phyloP scores from a whole-genome alignment of 2,113 vertebrate genomes.

The Phalacrocorax aristotelis region DNA sequence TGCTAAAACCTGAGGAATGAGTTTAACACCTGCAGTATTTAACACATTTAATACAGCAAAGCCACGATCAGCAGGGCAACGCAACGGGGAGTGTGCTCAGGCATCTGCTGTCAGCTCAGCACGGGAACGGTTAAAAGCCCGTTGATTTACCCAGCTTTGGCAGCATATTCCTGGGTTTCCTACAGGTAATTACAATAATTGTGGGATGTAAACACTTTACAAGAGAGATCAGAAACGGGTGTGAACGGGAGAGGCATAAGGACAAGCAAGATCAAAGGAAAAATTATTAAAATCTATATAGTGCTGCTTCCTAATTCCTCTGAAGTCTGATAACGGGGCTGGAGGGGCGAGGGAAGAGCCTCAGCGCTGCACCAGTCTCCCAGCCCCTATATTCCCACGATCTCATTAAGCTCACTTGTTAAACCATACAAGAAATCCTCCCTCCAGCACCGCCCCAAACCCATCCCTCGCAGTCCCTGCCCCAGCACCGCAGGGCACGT shows the following conservation, averaged over 20 bases:
- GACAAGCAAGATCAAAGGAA: conserved; percentile 34
- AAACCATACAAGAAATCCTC: not conserved
- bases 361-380: accelerated
- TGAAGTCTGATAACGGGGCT: not conserved
- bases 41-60: not conserved
- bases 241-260: not conserved
- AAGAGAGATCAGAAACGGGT: conserved; percentile 27
- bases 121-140: conserved; percentile 22
- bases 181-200: conserved; percentile 54
- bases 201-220: conserved; percentile 23
- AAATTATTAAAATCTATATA: not conserved
- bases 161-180: not conserved
- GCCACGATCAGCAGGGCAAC: not conserved
- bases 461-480: not conserved
- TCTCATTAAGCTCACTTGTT: not conserved
- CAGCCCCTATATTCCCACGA: accelerated
- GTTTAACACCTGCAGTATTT: not conserved
- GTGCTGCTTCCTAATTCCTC: not conserved
- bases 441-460: not conserved
- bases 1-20: not conserved
- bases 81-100: accelerated
- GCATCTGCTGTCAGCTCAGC: not conserved
- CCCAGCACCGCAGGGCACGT: accelerated
- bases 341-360: not conserved
- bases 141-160: not conserved